phyloP scores from a whole-genome alignment of 2,113 vertebrate genomes.

The Eurystomus gularis region DNA sequence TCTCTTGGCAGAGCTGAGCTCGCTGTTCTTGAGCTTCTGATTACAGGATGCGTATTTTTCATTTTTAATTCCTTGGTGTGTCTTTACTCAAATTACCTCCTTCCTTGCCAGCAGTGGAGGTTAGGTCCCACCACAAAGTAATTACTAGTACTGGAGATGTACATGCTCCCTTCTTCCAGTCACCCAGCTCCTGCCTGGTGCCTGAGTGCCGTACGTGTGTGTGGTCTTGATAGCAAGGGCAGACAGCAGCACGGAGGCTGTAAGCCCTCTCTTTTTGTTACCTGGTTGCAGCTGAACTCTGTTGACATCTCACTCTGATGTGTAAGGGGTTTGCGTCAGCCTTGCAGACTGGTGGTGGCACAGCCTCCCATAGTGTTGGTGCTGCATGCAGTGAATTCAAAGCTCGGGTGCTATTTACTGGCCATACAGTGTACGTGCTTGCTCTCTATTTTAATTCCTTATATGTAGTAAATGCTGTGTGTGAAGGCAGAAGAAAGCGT shows the following conservation, averaged over 20 bases:
- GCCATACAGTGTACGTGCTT: accelerated
- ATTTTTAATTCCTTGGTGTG: slow-evolving; percentile 37
- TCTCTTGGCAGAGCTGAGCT: slow-evolving; percentile 4
- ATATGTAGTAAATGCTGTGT: neutral
- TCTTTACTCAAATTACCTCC: slow-evolving; percentile 47
- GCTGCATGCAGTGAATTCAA: neutral
- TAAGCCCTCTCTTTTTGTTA: neutral
- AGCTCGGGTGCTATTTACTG: neutral
- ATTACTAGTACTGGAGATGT: neutral
- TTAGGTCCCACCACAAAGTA: slow-evolving; percentile 34
- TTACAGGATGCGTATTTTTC: slow-evolving; percentile 4
- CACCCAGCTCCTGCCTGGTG: neutral
- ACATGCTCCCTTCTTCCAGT: neutral
- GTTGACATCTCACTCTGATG: neutral
- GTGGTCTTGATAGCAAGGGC: neutral
- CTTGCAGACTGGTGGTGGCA: neutral
- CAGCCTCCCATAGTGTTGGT: neutral
- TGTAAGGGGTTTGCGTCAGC: neutral
- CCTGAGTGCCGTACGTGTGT: neutral
- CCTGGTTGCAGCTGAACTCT: neutral
- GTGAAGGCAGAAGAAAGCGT: neutral
- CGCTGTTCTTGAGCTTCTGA: slow-evolving; percentile 7
- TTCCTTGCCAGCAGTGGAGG: slow-evolving; percentile 25
- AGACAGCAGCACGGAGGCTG: neutral
- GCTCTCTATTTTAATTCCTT: neutral